phyloP scores from a whole-genome alignment of 1,140 invertebrate genomes.

The Papilio glaucus region DNA sequence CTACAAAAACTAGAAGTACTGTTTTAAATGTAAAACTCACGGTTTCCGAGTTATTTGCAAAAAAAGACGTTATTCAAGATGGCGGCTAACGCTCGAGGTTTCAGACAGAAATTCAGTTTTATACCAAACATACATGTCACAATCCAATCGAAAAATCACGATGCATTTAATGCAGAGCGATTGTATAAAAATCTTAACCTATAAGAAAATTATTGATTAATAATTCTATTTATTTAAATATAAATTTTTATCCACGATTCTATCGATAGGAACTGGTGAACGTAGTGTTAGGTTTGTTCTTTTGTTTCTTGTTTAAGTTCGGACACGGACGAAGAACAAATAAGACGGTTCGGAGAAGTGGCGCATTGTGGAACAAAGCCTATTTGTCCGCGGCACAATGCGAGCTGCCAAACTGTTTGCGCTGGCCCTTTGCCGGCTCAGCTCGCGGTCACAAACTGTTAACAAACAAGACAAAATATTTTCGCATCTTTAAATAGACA shows the following conservation, averaged over 20 bases:
- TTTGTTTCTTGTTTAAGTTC: constrained; percentile 28
- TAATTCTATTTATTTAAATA: background rate
- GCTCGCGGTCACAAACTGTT: background rate
- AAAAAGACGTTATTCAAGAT: no score
- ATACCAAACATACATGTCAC: no score
- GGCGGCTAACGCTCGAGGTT: no score
- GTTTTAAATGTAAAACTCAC: no score
- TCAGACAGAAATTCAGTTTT: no score
- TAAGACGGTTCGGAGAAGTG: constrained; percentile 9
- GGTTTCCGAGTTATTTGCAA: no score
- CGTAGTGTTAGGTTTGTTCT: background rate
- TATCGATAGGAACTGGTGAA: background rate
- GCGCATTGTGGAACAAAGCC: constrained; percentile 19
- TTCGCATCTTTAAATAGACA: background rate
- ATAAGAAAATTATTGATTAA: no score
- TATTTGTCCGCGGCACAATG: background rate
- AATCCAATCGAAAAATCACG: no score
- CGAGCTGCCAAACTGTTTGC: background rate
- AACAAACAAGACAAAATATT: constrained; percentile 5
- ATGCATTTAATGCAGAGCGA: no score
- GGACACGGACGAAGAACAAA: constrained; percentile 25
- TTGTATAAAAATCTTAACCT: no score
- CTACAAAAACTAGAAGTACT: no score
- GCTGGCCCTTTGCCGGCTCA: constrained; percentile 2
- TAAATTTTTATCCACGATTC: background rate